These are phyloP conservation scores for Mastigias papua DNA, from an alignment of 30 jellyfish, hydroid and myxozoan species.

Conservation along the genomic window DNA sequence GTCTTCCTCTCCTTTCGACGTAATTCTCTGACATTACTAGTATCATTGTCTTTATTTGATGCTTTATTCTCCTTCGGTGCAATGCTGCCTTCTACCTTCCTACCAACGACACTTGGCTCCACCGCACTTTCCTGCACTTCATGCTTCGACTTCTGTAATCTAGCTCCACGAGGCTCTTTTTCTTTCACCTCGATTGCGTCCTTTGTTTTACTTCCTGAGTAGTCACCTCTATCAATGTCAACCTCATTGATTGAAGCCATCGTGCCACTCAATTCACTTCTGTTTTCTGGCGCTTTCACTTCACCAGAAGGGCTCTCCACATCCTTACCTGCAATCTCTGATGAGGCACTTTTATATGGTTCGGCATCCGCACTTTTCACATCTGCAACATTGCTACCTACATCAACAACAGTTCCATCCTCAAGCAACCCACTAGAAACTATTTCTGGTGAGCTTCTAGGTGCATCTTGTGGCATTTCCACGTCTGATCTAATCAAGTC, in stretches of 20 bases:
- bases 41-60: neutral
- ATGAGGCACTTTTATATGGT: neutral
- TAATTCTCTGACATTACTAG: neutral
- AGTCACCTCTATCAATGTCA: neutral
- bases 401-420: neutral
- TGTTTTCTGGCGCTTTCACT: neutral
- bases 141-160: neutral
- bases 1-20: conserved; percentile 7
- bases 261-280: neutral
- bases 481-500: conserved; percentile 7
- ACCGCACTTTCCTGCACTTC: neutral
- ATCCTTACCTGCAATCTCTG: neutral
- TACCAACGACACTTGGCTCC: neutral
- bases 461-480: neutral
- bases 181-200: neutral
- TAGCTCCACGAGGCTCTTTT: neutral
- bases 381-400: neutral
- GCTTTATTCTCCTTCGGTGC: neutral
- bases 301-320: neutral
- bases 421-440: too few species aligned
- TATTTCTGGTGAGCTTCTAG: neutral
- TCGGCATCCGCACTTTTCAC: neutral
- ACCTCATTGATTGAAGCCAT: neutral
- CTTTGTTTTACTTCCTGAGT: neutral
- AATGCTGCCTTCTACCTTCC: neutral